These are phyloP conservation scores for Fragum whitleyi DNA, from an alignment of 2,888 invertebrate species.

Conservation along the genomic window DNA sequence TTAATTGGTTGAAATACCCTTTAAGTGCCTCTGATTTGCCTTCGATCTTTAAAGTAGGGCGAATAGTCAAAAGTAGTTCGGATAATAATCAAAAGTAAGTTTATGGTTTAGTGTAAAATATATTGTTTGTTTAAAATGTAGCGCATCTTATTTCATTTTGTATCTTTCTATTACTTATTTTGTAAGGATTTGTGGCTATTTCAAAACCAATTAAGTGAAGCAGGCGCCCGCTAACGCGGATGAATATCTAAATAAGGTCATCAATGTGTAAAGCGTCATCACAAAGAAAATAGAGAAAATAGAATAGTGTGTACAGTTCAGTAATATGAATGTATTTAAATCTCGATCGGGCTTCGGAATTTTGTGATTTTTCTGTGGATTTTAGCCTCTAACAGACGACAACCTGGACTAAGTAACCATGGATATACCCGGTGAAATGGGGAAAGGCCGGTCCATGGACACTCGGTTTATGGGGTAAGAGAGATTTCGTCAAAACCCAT, in stretches of 20 bases:
- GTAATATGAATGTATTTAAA: conserved; percentile 23
- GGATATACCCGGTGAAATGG: conserved; percentile 31
- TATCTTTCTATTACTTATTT: too few relatives aligned
- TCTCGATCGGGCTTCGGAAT: conserved; percentile 9
- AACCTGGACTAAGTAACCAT: conserved; percentile 33
- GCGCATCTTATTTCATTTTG: too few relatives aligned
- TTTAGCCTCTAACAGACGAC: conserved; percentile 16
- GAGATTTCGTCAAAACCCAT: background rate
- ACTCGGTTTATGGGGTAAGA: conserved; percentile 57
- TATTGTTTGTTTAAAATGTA: too few relatives aligned
- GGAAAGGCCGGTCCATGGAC: conserved; percentile 47
- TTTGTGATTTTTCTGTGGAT: conserved; percentile 27
- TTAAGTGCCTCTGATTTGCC: background rate
- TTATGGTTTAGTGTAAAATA: too few relatives aligned
- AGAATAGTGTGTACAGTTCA: conserved; percentile 28
- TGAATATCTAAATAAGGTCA: conserved; percentile 59
- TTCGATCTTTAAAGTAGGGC: conserved; percentile 15
- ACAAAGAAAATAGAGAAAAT: conserved; percentile 51
- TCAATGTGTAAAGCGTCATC: conserved; percentile 57
- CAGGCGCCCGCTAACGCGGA: conserved; percentile 46
- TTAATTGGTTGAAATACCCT: background rate
- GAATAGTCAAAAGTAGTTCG: conserved; percentile 3
- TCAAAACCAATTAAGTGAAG: background rate
- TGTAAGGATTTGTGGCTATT: background rate
- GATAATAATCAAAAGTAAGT: background rate